Evolutionary conservation across 1,140 invertebrate genomes (phyloP).

Genomic region (Caerostris extrusa): DNA sequence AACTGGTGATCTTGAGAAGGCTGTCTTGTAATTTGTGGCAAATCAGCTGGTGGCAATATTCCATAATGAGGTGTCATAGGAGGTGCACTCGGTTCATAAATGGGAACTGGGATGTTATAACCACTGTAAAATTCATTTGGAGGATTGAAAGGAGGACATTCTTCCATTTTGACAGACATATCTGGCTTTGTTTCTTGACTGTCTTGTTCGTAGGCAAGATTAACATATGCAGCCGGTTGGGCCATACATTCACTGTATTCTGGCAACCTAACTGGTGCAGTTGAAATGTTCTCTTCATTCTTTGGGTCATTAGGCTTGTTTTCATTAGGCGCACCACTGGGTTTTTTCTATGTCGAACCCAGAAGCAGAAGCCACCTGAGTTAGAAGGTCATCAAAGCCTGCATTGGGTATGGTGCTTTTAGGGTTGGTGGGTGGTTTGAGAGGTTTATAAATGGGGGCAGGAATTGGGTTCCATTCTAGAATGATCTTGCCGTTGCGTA

Average conservation of each 20-base stretch:
- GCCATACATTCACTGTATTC: background rate
- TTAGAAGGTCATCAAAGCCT: slow-evolving; percentile 46
- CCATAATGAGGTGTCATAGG: background rate
- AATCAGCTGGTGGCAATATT: background rate
- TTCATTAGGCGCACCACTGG: background rate
- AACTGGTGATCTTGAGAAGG: background rate
- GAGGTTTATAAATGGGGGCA: background rate
- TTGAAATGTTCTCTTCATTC: background rate
- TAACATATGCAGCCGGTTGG: background rate
- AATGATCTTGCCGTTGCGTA: slow-evolving; percentile 57
- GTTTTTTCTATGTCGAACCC: slow-evolving; percentile 52
- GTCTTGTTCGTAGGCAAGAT: slow-evolving; percentile 4
- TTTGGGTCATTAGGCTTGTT: background rate
- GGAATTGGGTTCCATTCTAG: slow-evolving; percentile 59
- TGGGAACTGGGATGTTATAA: background rate
- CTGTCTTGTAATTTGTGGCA: background rate
- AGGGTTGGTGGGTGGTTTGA: background rate
- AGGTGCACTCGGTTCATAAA: background rate
- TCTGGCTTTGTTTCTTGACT: background rate
- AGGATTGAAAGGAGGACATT: background rate
- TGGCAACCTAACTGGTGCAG: background rate
- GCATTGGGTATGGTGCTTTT: background rate
- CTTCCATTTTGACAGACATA: background rate
- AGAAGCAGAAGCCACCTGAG: slow-evolving; percentile 60
- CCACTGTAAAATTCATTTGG: background rate